Base-by-base conservation (phyloP, 2,888 invertebrate species). In the Elmis aenea region DNA sequence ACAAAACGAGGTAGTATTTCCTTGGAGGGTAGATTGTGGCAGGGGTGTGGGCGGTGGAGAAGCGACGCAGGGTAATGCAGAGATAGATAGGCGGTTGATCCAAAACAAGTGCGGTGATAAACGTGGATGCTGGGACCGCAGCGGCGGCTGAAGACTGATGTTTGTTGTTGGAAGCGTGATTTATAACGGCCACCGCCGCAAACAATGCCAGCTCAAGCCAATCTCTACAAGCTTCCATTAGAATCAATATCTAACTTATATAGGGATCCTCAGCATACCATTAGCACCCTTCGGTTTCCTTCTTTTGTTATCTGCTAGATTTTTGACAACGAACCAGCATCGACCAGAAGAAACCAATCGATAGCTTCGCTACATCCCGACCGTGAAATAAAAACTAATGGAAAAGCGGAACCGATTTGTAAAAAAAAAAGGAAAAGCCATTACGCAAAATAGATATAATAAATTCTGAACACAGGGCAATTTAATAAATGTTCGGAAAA, bases 71-170 rank as follows among this genome's bases (percentile, higher is more conserved):
- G 48, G 46, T 48, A 48, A 52, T 51, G 42, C 50, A 35, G 42
- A 62, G 64, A 64, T 61, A 59, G 60, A 65, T 66, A 54, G 64
- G 58, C 59, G 64, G 63, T 62, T 62, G 63, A 62, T 62, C 58
- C 59, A 51, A 57, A 62, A 63, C 64, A 60, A 62, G 62, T 59
- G 61, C 59, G 62, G 64, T 64, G 64, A 66, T 66, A 65, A 65
- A 66, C 64, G 61, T 54, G 62, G 55, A 61, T 59, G 59, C 55
- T 57, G 58, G 58, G 57, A 60, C 64, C 62, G 57, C 61, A 59
- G 54, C 57, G 57, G 59, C 56, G 55, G 56, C 56, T 51, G 50
- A 62, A 61, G 62, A 63, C 58, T 59, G 61, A 61, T 62, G 62
- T 60, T 63, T 63, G 62, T 64, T 63, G 62, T 62, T 62, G 59